Base-by-base conservation (phyloP, 2,888 invertebrate genomes). In the Fabriciana adippe region DNA sequence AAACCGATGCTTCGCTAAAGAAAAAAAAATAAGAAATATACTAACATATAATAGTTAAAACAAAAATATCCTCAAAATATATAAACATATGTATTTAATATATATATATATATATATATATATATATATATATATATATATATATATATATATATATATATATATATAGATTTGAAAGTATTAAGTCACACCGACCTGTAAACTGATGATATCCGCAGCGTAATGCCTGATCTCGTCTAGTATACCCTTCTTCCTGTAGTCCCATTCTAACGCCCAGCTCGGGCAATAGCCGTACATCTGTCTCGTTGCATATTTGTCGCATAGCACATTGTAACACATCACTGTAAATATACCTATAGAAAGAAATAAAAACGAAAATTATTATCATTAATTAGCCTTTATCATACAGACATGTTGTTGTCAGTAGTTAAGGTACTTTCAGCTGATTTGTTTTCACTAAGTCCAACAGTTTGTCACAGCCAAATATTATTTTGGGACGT, bases 251-350 rank as follows among this genome's bases (percentile, higher is more conserved):
- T 99, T 98, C 78, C 99, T 94, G 93, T 99, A 99, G 82, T 99
- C 98, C 99, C 99, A 99, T 87, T 97, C 97, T 70, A 99, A 94
- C 64, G 99, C 99, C 99, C 99, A 99, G 78, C 97, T 97, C 26
- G 99, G 99, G 89, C 99, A 99, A 93, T 99, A 99, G 79, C 98
- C 99, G 93, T 99, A 99, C 97, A 99, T 98, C 92, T 99, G 98
- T 80, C 99, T 93, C 64, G 99, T 99, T 73, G 99, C 99, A 87
- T 99, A 99, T 93, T 99, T 99, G 94, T 99, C 99, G 93, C 99
- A 99, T 77, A 99, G 94, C 76, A 99, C 99, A 93, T 99, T 99
- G 94, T 99, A 99, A 91, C 99, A 99, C 97, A 99, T 98, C 81
- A 99, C 99, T 76, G 99, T 99, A 94, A 99, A 99, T 88, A 98